Evolutionary conservation across 2,888 invertebrate genomes (phyloP), one percentile per base, ranked within the genome.

Genomic region (Cryptophagus acutangulus): DNA sequence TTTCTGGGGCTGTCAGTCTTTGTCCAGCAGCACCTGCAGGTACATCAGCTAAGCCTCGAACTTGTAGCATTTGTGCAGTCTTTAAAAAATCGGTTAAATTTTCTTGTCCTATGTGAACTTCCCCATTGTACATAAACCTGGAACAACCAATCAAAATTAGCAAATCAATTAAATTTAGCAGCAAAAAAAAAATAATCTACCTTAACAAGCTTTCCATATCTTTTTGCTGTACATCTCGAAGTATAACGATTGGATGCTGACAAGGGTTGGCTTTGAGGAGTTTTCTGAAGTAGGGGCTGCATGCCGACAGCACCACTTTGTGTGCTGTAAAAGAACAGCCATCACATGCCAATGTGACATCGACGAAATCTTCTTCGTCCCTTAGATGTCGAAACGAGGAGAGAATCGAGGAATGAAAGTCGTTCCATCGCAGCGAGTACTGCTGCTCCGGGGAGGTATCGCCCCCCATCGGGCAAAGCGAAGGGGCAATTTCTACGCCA

Each of bases 401-500:
- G 60, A 91, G 79, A 72, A 92, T 89, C 63, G 88, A 90, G 54
- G 87, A 83, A 71, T 91, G 90, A 75, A 90, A 92, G 74, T 92
- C 91, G 71, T 92, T 92, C 92, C 92, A 92, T 65, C 90, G 83
- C 71, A 92, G 79, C 70, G 90, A 88, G 73, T 91, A 92, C 72
- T 90, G 90, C 75, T 90, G 89, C 74, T 84, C 84, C 59, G 80
- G 66, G 68, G 68, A 67, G 66, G 70, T 69, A 55, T 65, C 75
- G 74, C 75, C 76, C 71, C 75, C 76, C 74, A 77, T 75, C 73
- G 76, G 73, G 67, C 67, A 66, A 54, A 63, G 61, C 51, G 67
- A 67, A 52, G 69, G 69, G 59, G 69, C 67, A 63, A 69, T 70
- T 59, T 69, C 68, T 66, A 69, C 68, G 66, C 67, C 68, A 68